Base-by-base conservation (phyloP, 1,140 invertebrate species). In the Drosophila watanabei region DNA sequence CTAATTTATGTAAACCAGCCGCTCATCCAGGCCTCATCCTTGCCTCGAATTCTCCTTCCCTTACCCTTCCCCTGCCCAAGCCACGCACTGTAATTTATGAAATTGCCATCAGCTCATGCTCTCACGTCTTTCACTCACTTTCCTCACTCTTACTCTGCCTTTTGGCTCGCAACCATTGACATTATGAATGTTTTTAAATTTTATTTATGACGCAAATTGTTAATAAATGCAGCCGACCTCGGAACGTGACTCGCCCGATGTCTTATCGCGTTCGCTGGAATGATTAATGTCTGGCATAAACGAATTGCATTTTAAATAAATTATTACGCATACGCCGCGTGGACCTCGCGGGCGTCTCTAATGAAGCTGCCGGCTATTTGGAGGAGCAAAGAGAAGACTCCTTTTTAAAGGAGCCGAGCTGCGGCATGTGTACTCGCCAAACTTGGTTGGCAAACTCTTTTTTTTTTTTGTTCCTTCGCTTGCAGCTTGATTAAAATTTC, bases 401-500 rank as follows among this genome's bases (percentile, higher is more conserved):
- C 37, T 56, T 51, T 77, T 48, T 51, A 61, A 61, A 84, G 59
- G 65, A 84, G 78, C 35, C 70, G 70, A 62, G 58, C 75, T 52
- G 68, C 9, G 65, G 76, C 43, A n/a, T 57, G 49, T 83, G 75
- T 66, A 14, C 60, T 73, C 32, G 20, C 59, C 68, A 79, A 79
- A 79, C 75, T 79, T 79, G 58, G 35, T 71, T 18, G 65, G 76
- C 66, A 79, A 85, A 85, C 82, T 78, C 75, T 61, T 83, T 85
- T 59, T 45, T 11, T 18, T 9, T n/a, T 41, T 28, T 48, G 2
- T 28, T 28, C 5, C 24, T n/a, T 62, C 20, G 41, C 46, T 80
- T 71, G 70, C 72, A 56, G 78, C 89, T 82, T 91, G 88, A 91
- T 92, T 92, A 91, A 91, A 92, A 91, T 91, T 91, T 92, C 88